Conservation (phyloP, 2,797 vertebrate genomes). For the Saxicola maurus region DNA sequence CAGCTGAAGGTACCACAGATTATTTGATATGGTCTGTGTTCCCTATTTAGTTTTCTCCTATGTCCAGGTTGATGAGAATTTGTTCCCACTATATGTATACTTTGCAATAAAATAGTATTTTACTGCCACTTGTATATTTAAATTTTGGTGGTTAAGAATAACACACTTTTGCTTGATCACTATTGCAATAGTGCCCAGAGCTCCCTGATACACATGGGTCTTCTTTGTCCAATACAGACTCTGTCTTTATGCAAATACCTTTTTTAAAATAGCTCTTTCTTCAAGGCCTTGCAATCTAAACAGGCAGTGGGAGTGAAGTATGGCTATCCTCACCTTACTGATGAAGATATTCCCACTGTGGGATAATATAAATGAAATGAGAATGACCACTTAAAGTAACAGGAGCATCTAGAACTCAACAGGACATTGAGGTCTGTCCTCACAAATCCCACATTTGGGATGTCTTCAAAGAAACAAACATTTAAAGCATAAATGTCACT, state of each 20-base stretch:
- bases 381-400: fast-evolving
- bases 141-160: background rate
- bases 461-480: background rate
- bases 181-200: background rate
- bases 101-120: background rate
- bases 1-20: background rate
- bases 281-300: background rate
- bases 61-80: background rate
- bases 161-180: background rate
- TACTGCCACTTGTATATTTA: background rate
- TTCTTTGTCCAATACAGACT: background rate
- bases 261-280: background rate
- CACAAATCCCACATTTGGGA: background rate
- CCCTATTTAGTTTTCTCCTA: background rate
- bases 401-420: background rate
- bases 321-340: background rate
- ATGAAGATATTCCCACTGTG: background rate
- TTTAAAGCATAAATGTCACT: background rate
- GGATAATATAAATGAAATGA: background rate
- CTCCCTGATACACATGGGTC: background rate
- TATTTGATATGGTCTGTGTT: background rate
- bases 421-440: background rate
- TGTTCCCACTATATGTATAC: background rate
- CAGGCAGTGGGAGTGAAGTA: background rate
- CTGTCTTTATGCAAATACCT: background rate